Base-by-base conservation (phyloP, 2,797 vertebrate genomes). In the Rachycentron canadum region DNA sequence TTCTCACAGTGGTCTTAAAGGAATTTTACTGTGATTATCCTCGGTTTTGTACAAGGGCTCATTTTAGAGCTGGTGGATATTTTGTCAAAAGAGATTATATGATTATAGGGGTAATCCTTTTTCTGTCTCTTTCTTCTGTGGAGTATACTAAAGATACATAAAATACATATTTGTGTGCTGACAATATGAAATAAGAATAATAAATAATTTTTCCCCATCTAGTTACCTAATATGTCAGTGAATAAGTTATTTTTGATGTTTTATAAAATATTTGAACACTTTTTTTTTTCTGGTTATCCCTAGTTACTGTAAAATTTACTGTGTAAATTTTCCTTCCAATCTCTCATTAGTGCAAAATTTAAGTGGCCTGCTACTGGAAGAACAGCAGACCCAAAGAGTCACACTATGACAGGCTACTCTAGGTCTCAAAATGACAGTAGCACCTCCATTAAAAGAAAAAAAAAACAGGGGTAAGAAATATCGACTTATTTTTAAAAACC, bases 31-130 rank as follows among this genome's bases (percentile, higher is more conserved):
- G 69, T 64, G 83, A 85, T 88, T 83, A 86, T 85, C 83, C 38
- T 7, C 41, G 53, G 36, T 79, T 71, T 66, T 78, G 76, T 66
- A 86, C 82, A 85, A 74, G 79, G 78, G 75, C 73, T 82, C 65
- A 69, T 88, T 89, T 89, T 79, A 50, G 75, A 75, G 61, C 83
- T 63, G 67, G 62, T 83, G 56, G 36, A 73, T 69, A 86, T 84
- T 84, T 82, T 83, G 71, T 89, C 79, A 83, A 52, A 79, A 75
- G 65, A 78, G 78, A 88, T 90, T 84, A 83, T 69, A 58, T 47
- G 23, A 83, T 71, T 81, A 68, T 53, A 34, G 30, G 19, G 57
- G 47, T 89, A 86, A 86, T 88, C 74, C 62, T 6, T 57, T 84
- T 79, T 74, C 40, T 41, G 12, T 69, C 58, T 79, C 47, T 76